Evolutionary conservation across 1,140 invertebrate species (phyloP), one percentile per base, ranked within the genome.

Genomic region (Drosophila pallidifrons): DNA sequence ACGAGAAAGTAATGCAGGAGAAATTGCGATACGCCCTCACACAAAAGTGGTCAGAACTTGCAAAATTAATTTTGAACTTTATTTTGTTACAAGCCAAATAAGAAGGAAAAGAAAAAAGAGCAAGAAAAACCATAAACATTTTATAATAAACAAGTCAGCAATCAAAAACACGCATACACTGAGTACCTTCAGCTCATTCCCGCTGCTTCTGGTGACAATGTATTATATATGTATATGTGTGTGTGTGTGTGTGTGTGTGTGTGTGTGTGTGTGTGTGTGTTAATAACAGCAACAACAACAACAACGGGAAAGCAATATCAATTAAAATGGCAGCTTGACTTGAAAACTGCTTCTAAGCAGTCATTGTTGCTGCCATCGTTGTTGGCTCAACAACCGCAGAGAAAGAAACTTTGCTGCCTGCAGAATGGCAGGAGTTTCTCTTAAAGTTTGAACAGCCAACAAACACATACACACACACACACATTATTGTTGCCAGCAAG

Each of bases 61-160:
- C 73, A 88, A 87, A 87, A 87, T 88, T 88, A 88, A 88, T 88
- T 87, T 88, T 70, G 60, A 87, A 88, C 83, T 87, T 87, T 77
- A 38, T 55, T 80, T 79, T 82, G 76, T 65, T 71, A 63, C 45
- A 74, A 32, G 47, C 46, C 46, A 64, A 52, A 46, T 49, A 43
- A 76, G 52, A 77, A 77, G 60, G 43, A 46, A 46, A 61, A 71
- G 52, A 65, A 8, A 59, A 52, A 43, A 67, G 25, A 30, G 59
- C 58, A 66, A 68, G 68, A 65, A 77, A 77, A 67, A 46, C 7
- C 25, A 47, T 46, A 41, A 69, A 64, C 59, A 68, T 77, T 77
- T 69, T 89, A 66, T 81, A 81, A 89, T 85, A 76, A 89, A 79
- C 77, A 89, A 88, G 74, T 71, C 81, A 75, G 71, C 85, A 85